Evolutionary conservation across 1,140 invertebrate genomes (phyloP).

Genomic region (Pseudobourletiella spinata): DNA sequence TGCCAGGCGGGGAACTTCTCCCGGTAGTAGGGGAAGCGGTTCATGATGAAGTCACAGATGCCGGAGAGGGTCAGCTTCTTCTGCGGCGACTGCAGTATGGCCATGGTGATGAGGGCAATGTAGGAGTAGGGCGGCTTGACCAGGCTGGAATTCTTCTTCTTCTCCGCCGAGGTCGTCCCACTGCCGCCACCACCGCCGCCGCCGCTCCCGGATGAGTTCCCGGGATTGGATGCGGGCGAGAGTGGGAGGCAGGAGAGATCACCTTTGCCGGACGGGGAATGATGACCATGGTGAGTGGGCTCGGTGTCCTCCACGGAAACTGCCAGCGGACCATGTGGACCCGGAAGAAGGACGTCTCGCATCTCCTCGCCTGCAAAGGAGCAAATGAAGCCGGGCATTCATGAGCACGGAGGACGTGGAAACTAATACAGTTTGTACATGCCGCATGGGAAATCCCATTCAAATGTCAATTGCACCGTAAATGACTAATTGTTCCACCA

Average conservation of each 20-base stretch:
- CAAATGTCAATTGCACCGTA: no score
- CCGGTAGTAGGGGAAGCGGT: conserved; percentile 90
- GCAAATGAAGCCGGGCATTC: no score
- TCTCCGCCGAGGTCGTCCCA: conserved; percentile 3
- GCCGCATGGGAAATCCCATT: no score
- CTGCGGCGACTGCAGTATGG: conserved; percentile 92
- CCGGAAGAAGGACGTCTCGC: neutral
- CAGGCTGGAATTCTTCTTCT: conserved; percentile 42
- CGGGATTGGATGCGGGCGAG: neutral
- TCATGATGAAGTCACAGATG: conserved; percentile 98
- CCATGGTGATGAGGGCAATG: conserved; percentile 96
- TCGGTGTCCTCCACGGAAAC: conserved; percentile 14
- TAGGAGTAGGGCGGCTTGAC: conserved; percentile 97
- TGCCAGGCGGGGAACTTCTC: conserved; percentile 95
- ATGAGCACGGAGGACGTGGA: no score
- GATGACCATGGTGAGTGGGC: neutral
- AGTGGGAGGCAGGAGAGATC: neutral
- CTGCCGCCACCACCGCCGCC: neutral
- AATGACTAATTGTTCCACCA: no score
- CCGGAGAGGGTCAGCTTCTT: conserved; percentile 93
- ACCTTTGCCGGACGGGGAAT: conserved; percentile 17
- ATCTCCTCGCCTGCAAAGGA: conserved; percentile 10
- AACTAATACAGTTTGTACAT: no score
- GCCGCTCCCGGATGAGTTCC: neutral
- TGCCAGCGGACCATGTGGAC: neutral